Conservation (phyloP, 2,797 vertebrate species). For the Zenarchopterus dispar region DNA sequence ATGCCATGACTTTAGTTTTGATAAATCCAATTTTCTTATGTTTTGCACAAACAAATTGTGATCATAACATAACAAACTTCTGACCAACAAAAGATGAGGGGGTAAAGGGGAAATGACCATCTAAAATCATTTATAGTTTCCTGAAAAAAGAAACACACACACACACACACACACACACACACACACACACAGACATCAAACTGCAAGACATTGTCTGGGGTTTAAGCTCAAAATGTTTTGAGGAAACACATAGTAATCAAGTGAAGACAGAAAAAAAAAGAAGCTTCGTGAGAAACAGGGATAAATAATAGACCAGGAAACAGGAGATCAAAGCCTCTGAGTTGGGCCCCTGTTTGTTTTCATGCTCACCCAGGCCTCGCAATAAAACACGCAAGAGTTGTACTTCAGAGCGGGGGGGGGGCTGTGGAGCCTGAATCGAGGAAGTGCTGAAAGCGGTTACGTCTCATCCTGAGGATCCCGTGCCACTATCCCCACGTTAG, state of each 20-base stretch:
- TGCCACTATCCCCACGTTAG: slow-evolving; percentile 82
- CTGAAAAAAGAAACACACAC: slow-evolving; percentile 71
- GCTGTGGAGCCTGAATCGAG: slow-evolving; percentile 63
- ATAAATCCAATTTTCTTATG: too few relatives aligned
- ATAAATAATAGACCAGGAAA: slow-evolving; percentile 93
- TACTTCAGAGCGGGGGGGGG: slow-evolving; percentile 78
- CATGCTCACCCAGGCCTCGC: slow-evolving; percentile 84
- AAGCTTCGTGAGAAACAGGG: slow-evolving; percentile 85
- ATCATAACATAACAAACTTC: too few relatives aligned
- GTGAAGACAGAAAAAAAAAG: slow-evolving; percentile 69
- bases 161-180: slow-evolving; percentile 20
- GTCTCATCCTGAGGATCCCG: slow-evolving; percentile 86
- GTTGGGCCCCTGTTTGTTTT: slow-evolving; percentile 90
- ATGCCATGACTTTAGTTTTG: too few relatives aligned
- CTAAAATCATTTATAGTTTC: slow-evolving; percentile 82
- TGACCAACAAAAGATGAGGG: slow-evolving; percentile 5
- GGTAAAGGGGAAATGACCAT: slow-evolving; percentile 55
- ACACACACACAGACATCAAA: slow-evolving; percentile 58
- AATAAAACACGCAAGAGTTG: slow-evolving; percentile 86
- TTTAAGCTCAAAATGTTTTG: slow-evolving; percentile 70
- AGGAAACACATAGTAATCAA: slow-evolving; percentile 82
- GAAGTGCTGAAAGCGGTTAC: slow-evolving; percentile 89
- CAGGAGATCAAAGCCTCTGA: slow-evolving; percentile 88
- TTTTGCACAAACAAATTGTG: too few relatives aligned
- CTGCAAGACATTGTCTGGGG: slow-evolving; percentile 72